phyloP scores from a whole-genome alignment of 2,113 vertebrate species.

The Perca schrenkii region DNA sequence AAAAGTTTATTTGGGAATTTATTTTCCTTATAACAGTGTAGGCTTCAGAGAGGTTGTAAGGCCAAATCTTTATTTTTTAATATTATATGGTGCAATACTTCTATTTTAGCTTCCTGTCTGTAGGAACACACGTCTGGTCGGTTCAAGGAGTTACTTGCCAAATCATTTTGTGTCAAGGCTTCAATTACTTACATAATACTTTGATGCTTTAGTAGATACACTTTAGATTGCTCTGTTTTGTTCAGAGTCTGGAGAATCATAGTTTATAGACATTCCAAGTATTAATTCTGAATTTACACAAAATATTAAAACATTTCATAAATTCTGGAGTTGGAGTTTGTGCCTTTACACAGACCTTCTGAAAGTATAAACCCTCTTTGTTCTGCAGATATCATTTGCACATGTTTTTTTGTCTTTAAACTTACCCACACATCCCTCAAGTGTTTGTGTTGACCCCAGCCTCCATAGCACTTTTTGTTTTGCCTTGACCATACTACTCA shows the following conservation, averaged over 20 bases:
- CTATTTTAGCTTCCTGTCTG: constrained; percentile 50
- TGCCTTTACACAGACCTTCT: background rate
- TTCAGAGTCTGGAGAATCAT: background rate
- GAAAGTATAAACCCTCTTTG: background rate
- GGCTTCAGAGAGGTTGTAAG: background rate
- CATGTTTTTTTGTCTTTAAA: background rate
- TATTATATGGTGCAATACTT: constrained; percentile 78
- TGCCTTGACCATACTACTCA: constrained; percentile 39
- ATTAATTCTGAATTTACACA: no score
- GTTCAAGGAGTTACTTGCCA: constrained; percentile 34
- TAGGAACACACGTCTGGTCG: constrained; percentile 8
- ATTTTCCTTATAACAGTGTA: background rate
- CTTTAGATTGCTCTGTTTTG: constrained; percentile 7
- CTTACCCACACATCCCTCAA: background rate
- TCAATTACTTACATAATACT: constrained; percentile 5
- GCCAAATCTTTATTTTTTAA: constrained; percentile 63
- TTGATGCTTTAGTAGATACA: background rate
- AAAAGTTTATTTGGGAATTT: constrained; percentile 29
- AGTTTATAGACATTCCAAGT: no score
- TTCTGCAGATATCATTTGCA: background rate
- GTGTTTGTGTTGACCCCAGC: constrained; percentile 11
- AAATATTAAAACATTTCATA: background rate
- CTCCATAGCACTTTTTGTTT: constrained; percentile 29
- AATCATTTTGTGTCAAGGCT: constrained; percentile 10
- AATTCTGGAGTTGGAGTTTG: background rate